Evolutionary conservation across 2,797 vertebrate genomes (phyloP), one percentile per base, ranked within the genome.

Genomic region (Microctenopoma lineatum): DNA sequence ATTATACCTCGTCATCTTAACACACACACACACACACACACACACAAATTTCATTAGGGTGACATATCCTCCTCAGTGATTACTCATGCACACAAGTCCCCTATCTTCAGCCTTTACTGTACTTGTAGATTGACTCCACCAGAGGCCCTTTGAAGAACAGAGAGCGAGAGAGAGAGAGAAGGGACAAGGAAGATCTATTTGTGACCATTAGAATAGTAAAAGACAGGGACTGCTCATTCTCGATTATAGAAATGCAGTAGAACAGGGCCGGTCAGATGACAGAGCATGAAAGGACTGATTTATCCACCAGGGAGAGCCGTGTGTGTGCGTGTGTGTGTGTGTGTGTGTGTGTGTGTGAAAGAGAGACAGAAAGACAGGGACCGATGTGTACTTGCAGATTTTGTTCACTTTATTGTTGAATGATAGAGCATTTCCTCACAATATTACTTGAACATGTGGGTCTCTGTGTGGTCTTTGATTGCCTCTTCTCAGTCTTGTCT

Each of bases 261-360:
- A 88, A 88, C 70, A 77, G 83, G 82, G 76, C 78, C 85, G 79
- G 86, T 66, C 39, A 84, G 74, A 90, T 51, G 81, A 88, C 85
- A 55, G 76, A 90, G 87, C 86, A 89, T 91, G 89, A 89, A 91
- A 90, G 85, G 80, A 80, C 70, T 88, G 87, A 90, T 93, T 93
- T 90, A 92, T 90, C 87, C 86, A 85, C 76, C 44, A 38, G 82
- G 81, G 82, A 90, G 73, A 52, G 65, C 60, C 51, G 50, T 68
- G 66, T 55, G 54, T 65, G 66, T 65, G 64, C 60, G 55, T 68
- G 60, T 60, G 55, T 46, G 61, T 36, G 58, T 47, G 53, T 34
- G 62, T 29, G 58, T 50, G 42, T 6, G 32, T 34, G 42, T 4
- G 26, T 51, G 59, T 27, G 25, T 5, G 15, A 59, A 32, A 38